Evolutionary conservation across 2,797 vertebrate species (phyloP).

Genomic region (Spizella passerina): DNA sequence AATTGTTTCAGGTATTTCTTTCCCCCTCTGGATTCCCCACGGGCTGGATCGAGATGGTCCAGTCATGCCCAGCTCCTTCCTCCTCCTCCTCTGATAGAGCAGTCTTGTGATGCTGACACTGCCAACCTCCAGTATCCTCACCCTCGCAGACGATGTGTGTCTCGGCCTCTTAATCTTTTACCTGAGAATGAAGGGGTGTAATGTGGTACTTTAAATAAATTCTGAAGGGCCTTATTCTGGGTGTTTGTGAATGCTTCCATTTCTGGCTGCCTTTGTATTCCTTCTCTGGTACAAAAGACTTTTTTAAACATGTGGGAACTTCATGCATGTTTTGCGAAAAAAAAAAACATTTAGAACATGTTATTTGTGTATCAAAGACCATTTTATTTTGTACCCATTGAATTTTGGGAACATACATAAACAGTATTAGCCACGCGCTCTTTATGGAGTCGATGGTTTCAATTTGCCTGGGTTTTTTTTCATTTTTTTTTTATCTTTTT

Average conservation of each 20-base stretch:
- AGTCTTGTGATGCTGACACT: constrained; percentile 86
- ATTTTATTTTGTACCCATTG: constrained; percentile 43
- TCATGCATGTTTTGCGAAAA: constrained; percentile 51
- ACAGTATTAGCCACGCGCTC: neutral
- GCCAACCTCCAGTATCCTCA: constrained; percentile 80
- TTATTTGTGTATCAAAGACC: constrained; percentile 47
- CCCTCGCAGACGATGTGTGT: constrained; percentile 78
- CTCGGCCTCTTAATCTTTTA: constrained; percentile 80
- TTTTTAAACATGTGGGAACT: constrained; percentile 21
- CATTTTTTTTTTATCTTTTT: neutral
- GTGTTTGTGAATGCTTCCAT: constrained; percentile 68
- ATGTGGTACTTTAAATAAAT: constrained; percentile 30
- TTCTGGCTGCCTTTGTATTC: constrained; percentile 63
- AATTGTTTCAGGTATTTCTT: constrained; percentile 94
- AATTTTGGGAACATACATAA: constrained; percentile 12
- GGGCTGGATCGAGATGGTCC: constrained; percentile 87
- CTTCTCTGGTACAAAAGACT: constrained; percentile 25
- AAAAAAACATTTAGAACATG: constrained; percentile 37
- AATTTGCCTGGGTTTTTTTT: constrained; percentile 14
- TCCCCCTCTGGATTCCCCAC: constrained; percentile 90
- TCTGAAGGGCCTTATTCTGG: constrained; percentile 67
- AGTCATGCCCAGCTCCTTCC: constrained; percentile 91
- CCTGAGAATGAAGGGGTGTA: constrained; percentile 82
- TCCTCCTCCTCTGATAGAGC: constrained; percentile 89
- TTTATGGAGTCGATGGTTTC: constrained; percentile 1